Evolutionary conservation across 2,113 vertebrate species (phyloP).

Genomic region (Corvus moneduloides): DNA sequence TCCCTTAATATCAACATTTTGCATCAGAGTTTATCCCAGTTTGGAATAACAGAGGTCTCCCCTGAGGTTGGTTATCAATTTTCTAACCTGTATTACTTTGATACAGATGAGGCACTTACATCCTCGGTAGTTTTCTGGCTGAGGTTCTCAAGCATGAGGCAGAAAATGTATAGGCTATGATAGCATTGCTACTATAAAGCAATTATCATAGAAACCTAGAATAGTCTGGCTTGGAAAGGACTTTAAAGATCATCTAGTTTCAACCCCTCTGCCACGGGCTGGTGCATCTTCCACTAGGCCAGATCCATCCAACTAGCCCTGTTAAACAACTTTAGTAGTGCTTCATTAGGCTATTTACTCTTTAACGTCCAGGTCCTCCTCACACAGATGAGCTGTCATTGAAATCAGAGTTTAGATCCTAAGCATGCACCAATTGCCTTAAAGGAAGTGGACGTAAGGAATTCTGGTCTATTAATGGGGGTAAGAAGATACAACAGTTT

Average conservation of each 20-base stretch:
- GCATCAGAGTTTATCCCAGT: conserved; percentile 85
- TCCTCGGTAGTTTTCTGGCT: not conserved
- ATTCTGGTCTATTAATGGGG: not conserved
- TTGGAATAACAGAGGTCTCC: conserved; percentile 89
- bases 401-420: not conserved
- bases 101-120: not conserved
- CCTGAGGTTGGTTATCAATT: conserved; percentile 81
- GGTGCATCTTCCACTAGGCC: not conserved
- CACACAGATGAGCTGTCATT: not conserved
- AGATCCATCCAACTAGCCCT: not conserved
- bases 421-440: not conserved
- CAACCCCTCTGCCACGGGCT: not conserved
- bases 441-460: not conserved
- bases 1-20: conserved; percentile 88
- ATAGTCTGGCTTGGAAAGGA: not conserved
- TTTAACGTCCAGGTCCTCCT: not conserved
- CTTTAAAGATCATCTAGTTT: not conserved
- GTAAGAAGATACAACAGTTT: not conserved
- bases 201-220: not conserved
- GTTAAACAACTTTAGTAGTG: not conserved
- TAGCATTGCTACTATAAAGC: not conserved
- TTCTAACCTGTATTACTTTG: not conserved
- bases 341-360: not conserved
- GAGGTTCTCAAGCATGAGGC: not conserved
- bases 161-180: not conserved